Base-by-base conservation (phyloP, 2,113 vertebrate species). In the Anolis sagrei region DNA sequence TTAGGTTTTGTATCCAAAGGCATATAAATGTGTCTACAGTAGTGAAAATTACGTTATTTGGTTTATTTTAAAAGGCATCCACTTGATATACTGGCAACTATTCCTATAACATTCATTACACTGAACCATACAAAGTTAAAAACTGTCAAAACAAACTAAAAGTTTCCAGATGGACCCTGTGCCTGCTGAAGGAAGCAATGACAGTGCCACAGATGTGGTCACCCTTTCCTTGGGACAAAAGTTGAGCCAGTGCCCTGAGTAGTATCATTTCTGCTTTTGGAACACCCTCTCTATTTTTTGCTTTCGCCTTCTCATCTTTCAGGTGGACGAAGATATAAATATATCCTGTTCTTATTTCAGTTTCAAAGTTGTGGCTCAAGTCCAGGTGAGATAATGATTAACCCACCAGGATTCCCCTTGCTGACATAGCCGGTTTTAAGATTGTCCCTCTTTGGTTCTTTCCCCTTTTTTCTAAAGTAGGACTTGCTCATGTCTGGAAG, bases 81-180 rank as follows among this genome's bases (percentile, higher is more conserved):
- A 29, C 34, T 89, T 68, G 34, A 39, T 54, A 54, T 68, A 83
- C 21, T 4, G 32, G 5, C 51, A 68, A 39, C 0, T 1, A 64
- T 83, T 82, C 51, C 51, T 13, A 54, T 61, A 85, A 39, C 62
- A 51, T 34, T 86, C 64, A 74, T 81, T 34, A 9, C 27, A 70
- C 75, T 32, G 74, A 62, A 80, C 44, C 64, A 86, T 62, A 51
- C 69, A 66, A 62, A 54, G 32, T 6, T 85, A 7, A 5, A 44
- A 27, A 18, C 19, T 0, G 0, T 82, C 83, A 44, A 83, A 86
- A 82, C 61, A 61, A 25, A 58, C 34, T 0, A 0, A 18, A 73
- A 64, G 13, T 72, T 19, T 88, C 64, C 0, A 0, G 64, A 76
- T 82, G 23, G 32, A 32, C 0, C 0, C 36, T 2, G 0, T 49